Evolutionary conservation across 2,113 vertebrate species (phyloP), one percentile per base, ranked within the genome.

Genomic region (Calidris pygmaea): DNA sequence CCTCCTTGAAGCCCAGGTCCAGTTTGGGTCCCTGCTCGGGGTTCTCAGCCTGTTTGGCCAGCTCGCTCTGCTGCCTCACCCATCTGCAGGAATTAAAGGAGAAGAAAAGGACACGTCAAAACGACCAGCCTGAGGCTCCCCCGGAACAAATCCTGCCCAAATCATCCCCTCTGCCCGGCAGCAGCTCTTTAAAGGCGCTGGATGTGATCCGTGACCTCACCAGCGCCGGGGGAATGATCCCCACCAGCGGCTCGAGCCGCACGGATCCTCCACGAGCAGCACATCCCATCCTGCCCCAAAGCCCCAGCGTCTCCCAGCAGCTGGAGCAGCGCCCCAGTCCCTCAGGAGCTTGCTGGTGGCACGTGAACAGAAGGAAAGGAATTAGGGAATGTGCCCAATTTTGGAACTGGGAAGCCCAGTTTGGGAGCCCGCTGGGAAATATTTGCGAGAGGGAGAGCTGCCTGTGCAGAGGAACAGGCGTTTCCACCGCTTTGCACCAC

Each of bases 1-100:
- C 99, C 52, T 99, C 99, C 97, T 99, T 99, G 97, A 99, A 99
- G 95, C 99, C 98, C 67, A 99, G 97, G 94, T 99, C 99, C 88
- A 99, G 97, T 62, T 98, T 99, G 26, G 99, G 99, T 11, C 97
- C 98, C 47, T 97, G 97, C 4, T 97, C 89, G 3, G 97, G 63
- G 34, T 97, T 98, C 97, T 98, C 97, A 2, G 98, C 98, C 97
- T 98, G 97, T 81, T 97, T 98, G 50, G 99, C 99, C 24, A 99
- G 97, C 91, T 99, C 99, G 1, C 98, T 97, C 94, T 99, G 99
- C 97, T 99, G 99, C 87, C 98, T 99, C 82, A 99, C 99, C 99
- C 99, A 99, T 91, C 99, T 99, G 93, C 14, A 12, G 52, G 79
- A 37, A 74, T 20, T 14, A 35, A 58, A 58, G 1, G 7, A 47